Conservation (phyloP, 2,888 invertebrate species). For the Chrysodeixis includens region DNA sequence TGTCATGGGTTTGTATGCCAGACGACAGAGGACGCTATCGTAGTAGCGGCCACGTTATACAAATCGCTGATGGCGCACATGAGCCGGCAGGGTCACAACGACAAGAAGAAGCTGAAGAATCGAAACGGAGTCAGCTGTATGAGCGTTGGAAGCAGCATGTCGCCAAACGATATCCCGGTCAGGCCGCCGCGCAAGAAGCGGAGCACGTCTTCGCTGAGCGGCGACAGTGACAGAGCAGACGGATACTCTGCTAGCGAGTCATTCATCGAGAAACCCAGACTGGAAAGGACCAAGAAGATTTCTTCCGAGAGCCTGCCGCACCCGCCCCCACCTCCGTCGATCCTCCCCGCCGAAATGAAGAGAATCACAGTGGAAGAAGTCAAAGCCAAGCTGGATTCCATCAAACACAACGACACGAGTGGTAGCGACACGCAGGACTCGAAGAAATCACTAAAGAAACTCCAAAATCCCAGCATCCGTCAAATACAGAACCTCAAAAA, state of each 20-base stretch:
- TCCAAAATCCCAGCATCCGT: constrained; percentile 63
- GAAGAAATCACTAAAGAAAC: constrained; percentile 79
- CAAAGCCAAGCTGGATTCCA: constrained; percentile 89
- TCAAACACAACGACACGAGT: constrained; percentile 81
- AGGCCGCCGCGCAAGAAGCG: constrained; percentile 94
- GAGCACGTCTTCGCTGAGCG: constrained; percentile 90
- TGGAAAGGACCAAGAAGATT: constrained; percentile 89
- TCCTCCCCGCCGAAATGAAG: constrained; percentile 79
- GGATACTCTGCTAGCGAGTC: constrained; percentile 84
- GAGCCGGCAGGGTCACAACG: constrained; percentile 88
- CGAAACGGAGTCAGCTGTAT: constrained; percentile 94
- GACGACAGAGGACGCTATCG: constrained; percentile 96
- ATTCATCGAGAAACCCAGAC: constrained; percentile 84
- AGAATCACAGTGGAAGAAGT: constrained; percentile 88
- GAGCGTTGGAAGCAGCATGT: constrained; percentile 92
- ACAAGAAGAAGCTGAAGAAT: constrained; percentile 90
- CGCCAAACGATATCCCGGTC: constrained; percentile 88
- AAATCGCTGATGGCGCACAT: constrained; percentile 96
- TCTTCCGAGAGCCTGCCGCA: constrained; percentile 88
- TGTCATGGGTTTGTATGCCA: constrained; percentile 97
- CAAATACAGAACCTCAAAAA: constrained; percentile 64
- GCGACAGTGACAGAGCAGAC: constrained; percentile 90
- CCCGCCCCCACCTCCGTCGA: constrained; percentile 77
- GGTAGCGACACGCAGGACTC: constrained; percentile 88
- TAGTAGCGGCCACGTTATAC: constrained; percentile 97